Evolutionary conservation across 2,113 vertebrate species (phyloP).

Genomic region (Silurus glanis): DNA sequence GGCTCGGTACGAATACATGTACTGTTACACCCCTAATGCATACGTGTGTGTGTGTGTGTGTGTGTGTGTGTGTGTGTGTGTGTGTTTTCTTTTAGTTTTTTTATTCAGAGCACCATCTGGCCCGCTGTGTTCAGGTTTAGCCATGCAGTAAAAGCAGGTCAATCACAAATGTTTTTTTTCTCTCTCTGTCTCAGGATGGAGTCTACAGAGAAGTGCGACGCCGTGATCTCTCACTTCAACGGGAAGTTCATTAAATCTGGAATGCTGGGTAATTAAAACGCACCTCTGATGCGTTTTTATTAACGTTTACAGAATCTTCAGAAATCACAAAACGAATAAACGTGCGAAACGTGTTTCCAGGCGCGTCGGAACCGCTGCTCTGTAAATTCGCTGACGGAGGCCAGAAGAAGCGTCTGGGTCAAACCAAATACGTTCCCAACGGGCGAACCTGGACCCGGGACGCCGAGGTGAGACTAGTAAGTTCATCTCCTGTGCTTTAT

Average conservation of each 20-base stretch:
- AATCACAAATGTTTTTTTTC: not conserved
- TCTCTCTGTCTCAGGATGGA: slow-evolving; percentile 84
- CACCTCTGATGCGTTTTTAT: no score
- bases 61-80: not conserved
- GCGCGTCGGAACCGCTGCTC: slow-evolving; percentile 91
- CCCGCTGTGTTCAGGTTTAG: not conserved
- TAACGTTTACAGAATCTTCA: no score
- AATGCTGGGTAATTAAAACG: slow-evolving; percentile 69
- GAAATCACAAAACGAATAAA: not conserved
- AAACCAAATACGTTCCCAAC: slow-evolving; percentile 92
- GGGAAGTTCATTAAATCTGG: slow-evolving; percentile 98
- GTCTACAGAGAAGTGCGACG: slow-evolving; percentile 82
- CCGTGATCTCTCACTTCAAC: slow-evolving; percentile 98
- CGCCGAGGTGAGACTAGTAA: slow-evolving; percentile 97
- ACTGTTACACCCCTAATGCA: no score
- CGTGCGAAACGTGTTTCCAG: slow-evolving; percentile 62
- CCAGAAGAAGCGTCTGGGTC: slow-evolving; percentile 96
- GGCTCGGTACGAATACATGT: no score
- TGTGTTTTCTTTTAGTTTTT: not conserved
- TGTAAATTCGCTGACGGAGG: slow-evolving; percentile 98
- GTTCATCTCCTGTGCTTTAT: slow-evolving; percentile 67
- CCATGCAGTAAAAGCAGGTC: slow-evolving; percentile 33
- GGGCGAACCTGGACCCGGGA: slow-evolving; percentile 91
- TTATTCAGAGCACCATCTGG: not conserved
- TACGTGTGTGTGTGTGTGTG: no score